Percentiles rank a stretch among this genome's conserved stretches.
phyloP scores from a whole-genome alignment of 2,113 vertebrate species.

The Rousettus leschenaultii region DNA sequence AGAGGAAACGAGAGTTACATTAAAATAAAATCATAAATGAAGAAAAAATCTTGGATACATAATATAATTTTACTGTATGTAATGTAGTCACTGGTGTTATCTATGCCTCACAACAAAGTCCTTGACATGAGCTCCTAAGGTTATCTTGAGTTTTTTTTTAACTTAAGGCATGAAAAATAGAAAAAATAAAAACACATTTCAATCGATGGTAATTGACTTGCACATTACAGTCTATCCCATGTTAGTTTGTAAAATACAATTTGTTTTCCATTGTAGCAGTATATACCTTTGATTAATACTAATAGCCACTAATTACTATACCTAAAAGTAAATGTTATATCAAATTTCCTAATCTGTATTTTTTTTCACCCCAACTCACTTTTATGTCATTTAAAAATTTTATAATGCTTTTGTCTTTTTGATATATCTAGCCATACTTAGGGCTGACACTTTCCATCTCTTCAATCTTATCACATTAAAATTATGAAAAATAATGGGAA shows the following conservation, averaged over 20 bases:
- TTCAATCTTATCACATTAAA: constrained; percentile 8
- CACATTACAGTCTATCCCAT: not conserved
- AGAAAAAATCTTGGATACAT: not conserved
- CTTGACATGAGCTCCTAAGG: not conserved
- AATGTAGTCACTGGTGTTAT: not conserved
- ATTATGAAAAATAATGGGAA: constrained; percentile 21
- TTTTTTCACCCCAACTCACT: not conserved
- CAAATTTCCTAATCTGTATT: not conserved
- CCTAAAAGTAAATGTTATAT: not conserved
- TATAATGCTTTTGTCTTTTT: not conserved
- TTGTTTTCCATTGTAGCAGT: not conserved
- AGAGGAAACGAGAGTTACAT: not conserved
- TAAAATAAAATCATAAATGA: constrained; percentile 3
- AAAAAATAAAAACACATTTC: not conserved
- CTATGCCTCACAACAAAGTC: not conserved
- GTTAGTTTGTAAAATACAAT: not conserved
- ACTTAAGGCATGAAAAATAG: not conserved
- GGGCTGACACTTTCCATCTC: not conserved
- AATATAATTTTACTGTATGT: not conserved
- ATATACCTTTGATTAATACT: not conserved
- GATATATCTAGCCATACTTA: not conserved
- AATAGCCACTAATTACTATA: not conserved
- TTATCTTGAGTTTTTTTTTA: not conserved
- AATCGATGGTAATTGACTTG: not conserved
- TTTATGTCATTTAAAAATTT: not conserved